Conservation (phyloP, 2,113 vertebrate species). For the Pachyramphus minor region DNA sequence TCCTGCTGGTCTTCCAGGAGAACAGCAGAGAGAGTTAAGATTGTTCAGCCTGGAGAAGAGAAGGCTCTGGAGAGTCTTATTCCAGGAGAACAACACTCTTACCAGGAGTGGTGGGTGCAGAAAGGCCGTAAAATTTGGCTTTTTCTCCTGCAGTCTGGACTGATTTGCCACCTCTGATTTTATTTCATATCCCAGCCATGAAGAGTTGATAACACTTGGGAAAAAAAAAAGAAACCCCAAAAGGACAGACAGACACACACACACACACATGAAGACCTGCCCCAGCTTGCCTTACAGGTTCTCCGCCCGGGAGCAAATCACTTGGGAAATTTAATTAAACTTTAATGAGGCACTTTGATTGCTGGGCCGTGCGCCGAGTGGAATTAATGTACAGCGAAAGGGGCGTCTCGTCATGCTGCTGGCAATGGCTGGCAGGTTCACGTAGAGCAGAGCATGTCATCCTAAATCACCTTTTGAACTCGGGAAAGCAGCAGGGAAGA, state of each 20-base stretch:
- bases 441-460: slow-evolving; percentile 19
- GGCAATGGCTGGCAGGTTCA: slow-evolving; percentile 37
- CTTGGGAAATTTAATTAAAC: slow-evolving; percentile 66
- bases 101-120: neutral
- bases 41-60: neutral
- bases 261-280: neutral
- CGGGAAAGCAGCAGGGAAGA: neutral
- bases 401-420: slow-evolving; percentile 23
- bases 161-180: neutral
- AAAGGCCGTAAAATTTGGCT: neutral
- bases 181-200: neutral
- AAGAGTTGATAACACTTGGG: rapidly evolving
- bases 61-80: neutral
- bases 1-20: neutral
- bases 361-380: slow-evolving; percentile 10
- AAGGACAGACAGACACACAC: neutral
- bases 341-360: slow-evolving; percentile 61
- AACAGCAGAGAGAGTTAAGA: neutral
- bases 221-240: neutral
- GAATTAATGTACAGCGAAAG: slow-evolving; percentile 43
- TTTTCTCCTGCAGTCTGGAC: neutral
- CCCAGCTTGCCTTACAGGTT: slow-evolving; percentile 35
- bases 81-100: neutral
- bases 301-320: slow-evolving; percentile 37
- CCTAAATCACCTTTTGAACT: slow-evolving; percentile 66